Evolutionary conservation across 1,140 invertebrate genomes (phyloP), one percentile per base, ranked within the genome.

Genomic region (Brachionus asplanchnoidis): DNA sequence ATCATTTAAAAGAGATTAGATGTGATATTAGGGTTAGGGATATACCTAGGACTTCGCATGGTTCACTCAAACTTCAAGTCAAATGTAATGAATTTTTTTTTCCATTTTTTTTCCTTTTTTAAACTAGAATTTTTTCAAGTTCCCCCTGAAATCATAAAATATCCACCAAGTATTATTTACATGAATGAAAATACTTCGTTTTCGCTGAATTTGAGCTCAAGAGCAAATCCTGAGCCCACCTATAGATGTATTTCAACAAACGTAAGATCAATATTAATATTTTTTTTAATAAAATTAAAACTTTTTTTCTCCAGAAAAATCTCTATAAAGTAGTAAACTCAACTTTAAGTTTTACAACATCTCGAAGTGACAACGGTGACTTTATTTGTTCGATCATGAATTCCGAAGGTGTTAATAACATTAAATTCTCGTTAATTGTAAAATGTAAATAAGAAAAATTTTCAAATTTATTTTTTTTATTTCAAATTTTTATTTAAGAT

Each of bases 141-240:
- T 40, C 79, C 79, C 6, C 79, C 79, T 11, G 79, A 82, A 82
- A 82, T 82, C 1, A 46, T 82, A 20, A 82, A 60, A 23, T 82
- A 82, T 66, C 79, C 79, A 36, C 17, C 79, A 46, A 82, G 79
- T 23, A 82, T 82, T 23, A 82, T 82, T 42, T 53, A 82, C n/a
- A 82, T 82, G 65, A 82, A 82, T 26, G 79, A 82, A 82, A 82
- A 82, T 46, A 40, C 79, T 7, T 65, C 79, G 0, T 82, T 82
- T 68, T 26, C 40, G 32, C 79, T 82, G 5, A 82, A 82, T 36
- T 17, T 82, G 44, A 82, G 50, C 8, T 60, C 79, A 9, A 42
- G 79, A 65, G 79, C 79, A 11, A 82, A 82, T 28, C 79, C 79
- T 42, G 53, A 53, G 28, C 79, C 79, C 32, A 82, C 53, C 5